Evolutionary conservation across 2,888 invertebrate genomes (phyloP), one percentile per base, ranked within the genome.

Genomic region (Odontocolon sp.): DNA sequence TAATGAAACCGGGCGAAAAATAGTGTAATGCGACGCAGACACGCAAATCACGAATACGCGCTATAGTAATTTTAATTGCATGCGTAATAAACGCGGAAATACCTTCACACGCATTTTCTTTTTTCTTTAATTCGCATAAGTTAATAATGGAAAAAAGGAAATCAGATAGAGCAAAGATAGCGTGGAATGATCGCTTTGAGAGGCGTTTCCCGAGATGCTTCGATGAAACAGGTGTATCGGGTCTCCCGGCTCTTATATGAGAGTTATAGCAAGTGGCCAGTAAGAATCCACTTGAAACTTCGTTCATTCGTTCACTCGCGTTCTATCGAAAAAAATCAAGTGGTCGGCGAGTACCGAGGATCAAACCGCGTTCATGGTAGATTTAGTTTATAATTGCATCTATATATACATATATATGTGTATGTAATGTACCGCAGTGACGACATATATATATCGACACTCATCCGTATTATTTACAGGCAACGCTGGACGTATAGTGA

Each of bases 251-350:
- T 61, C 36, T 66, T 67, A 71, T 71, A 76, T 76, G 76, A 67
- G 52, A 70, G 54, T 59, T 6, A 26, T 67, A 59, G n/a, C n/a
- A n/a, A 66, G 66, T 66, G 66, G 66, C 28, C 66, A 38, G 76
- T 67, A 54, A 71, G 56, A 54, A 73, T 72, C 75, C 72, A 79
- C 78, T 79, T 63, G 72, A 76, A 80, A 79, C 78, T n/a, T n/a
- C n/a, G n/a, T n/a, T n/a, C n/a, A n/a, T n/a, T 76, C 77, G 74
- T 78, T 76, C 71, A 71, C 69, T 63, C 68, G 68, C 59, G 50
- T 68, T 31, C 42, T 67, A 71, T 67, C 70, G 68, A 52, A 31
- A 63, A 57, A 47, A 14, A 33, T 67, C 50, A 61, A 76, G 75
- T 64, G 67, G 52, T 38, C 33, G 54, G 36, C 33, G 57, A 69